These are phyloP conservation scores for Caenorhabditis sp. DNA, from an alignment of 2,888 invertebrate genomes.

Conservation along the genomic window DNA sequence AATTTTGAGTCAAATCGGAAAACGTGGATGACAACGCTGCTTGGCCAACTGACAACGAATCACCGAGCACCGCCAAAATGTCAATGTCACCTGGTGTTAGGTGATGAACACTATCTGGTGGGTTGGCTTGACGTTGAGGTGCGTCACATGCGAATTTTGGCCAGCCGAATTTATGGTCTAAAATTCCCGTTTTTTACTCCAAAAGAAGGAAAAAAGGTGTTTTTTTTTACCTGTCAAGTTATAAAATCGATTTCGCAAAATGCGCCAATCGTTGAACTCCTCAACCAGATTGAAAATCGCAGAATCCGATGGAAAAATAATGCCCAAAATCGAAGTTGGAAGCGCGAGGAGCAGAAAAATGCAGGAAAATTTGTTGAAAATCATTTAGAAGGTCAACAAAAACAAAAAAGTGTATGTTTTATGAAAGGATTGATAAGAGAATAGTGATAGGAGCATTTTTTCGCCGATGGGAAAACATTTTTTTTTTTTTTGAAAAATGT, in stretches of 20 bases:
- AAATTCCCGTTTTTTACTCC: neutral
- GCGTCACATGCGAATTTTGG: neutral
- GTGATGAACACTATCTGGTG: neutral
- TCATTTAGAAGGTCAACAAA: conserved; percentile 4
- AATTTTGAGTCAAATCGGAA: conserved; percentile 17
- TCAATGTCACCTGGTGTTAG: neutral
- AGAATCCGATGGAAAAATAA: neutral
- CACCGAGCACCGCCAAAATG: neutral
- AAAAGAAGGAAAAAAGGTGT: neutral
- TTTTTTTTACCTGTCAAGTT: neutral
- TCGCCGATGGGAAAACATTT: too few relatives aligned
- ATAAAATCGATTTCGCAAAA: neutral
- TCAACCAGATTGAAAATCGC: neutral
- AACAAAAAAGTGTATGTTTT: conserved; percentile 4
- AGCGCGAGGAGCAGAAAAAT: neutral
- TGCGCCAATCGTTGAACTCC: neutral
- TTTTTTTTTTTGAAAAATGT: too few relatives aligned
- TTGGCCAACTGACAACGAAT: conserved; percentile 24
- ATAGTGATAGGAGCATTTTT: too few relatives aligned
- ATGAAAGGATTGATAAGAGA: conserved; percentile 11
- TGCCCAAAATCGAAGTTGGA: too few relatives aligned
- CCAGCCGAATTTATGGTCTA: neutral
- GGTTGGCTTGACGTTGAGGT: neutral
- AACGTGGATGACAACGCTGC: conserved; percentile 26
- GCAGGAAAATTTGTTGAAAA: conserved; percentile 5